Base-by-base conservation (phyloP, 2,113 vertebrate genomes). In the Clarias batrachus region DNA sequence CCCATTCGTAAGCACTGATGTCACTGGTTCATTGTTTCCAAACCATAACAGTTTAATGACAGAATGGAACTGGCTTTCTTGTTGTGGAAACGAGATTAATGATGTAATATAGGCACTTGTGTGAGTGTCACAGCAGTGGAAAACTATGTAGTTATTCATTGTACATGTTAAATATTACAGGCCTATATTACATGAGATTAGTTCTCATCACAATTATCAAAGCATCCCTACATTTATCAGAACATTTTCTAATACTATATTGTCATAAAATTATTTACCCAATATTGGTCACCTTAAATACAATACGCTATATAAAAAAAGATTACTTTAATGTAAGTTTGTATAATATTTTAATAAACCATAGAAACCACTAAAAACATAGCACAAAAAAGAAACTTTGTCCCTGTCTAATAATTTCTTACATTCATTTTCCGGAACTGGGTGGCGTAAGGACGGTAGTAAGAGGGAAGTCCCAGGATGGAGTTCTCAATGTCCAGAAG, bases 351-450 rank as follows among this genome's bases (percentile, higher is more conserved):
- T 25, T 12, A 48, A n/a, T 27, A 54, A 54, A 56, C 4, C 6
- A 82, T 6, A 23, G 13, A 65, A 66, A 82, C 11, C 41, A 83
- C 4, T 63, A 12, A 81, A 23, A 37, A 30, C 23, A 83, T 19
- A n/a, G 27, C 10, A 23, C 62, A 11, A 88, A 11, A 86, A 16
- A 56, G 37, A 62, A 56, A 17, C 2, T 1, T 74, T 21, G 33
- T 21, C 3, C 21, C 21, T 80, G 27, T 80, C 27, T 21, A 79
- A 80, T 1, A 60, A 37, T 27, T 80, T 60, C 57, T 89, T 94
- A 99, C 98, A 21, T 97, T 97, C 89, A 99, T 98, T 94, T 98
- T 99, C 89, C 97, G 95, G 91, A 97, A 96, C 60, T 97, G 97
- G 27, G 96, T 95, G 84, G 97, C 96, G 74, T 96, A 94, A 0